Percentiles rank a stretch among this genome's conserved stretches.
Evolutionary conservation across 2,888 invertebrate species (phyloP).

Genomic region (Neria commutata): DNA sequence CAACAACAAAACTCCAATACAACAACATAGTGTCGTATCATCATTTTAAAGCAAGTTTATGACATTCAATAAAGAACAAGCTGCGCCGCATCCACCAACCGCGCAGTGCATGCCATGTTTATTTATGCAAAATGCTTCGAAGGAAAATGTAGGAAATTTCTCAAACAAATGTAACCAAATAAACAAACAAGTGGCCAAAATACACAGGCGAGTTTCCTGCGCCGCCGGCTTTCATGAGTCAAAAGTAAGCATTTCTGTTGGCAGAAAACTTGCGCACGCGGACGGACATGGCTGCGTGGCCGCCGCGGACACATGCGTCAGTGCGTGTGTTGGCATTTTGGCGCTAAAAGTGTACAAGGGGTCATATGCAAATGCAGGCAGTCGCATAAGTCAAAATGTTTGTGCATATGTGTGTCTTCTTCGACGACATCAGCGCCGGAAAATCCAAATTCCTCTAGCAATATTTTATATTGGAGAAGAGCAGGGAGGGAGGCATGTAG

Average conservation of each 20-base stretch:
- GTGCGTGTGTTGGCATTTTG: background rate
- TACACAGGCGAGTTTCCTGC: background rate
- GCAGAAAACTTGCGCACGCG: no score
- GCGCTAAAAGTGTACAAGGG: background rate
- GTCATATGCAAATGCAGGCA: conserved; percentile 3
- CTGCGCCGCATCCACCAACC: background rate
- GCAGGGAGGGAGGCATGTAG: no score
- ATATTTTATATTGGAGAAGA: no score
- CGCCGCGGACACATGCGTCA: background rate
- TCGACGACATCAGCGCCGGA: no score
- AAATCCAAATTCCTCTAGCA: no score
- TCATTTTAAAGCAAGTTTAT: background rate
- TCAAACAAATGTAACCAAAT: background rate
- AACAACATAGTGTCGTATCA: background rate
- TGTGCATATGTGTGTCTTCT: background rate
- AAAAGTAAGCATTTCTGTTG: no score
- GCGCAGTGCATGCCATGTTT: background rate
- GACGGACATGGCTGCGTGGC: no score
- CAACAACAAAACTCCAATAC: background rate
- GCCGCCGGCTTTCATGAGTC: background rate
- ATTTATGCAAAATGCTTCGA: background rate
- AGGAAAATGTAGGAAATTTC: background rate
- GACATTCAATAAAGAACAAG: background rate
- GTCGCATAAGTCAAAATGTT: background rate
- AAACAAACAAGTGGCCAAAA: background rate